Conservation (phyloP, 2,888 invertebrate genomes). For the Metallyticus violacea region DNA sequence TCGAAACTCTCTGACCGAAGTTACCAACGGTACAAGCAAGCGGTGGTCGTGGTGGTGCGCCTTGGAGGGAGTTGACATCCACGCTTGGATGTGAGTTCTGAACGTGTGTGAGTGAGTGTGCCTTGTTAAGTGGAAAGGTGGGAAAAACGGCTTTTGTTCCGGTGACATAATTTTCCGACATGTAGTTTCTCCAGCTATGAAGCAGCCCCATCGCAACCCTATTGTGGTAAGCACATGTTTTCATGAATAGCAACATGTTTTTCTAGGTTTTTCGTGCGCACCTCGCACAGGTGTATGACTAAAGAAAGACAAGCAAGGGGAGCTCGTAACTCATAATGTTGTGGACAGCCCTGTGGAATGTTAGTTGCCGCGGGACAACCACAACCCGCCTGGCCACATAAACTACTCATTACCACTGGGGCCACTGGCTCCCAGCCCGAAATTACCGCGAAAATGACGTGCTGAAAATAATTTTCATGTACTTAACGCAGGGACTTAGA, state of each 20-base stretch:
- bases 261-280: background rate
- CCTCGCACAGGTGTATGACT: background rate
- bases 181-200: background rate
- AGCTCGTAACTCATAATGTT: background rate
- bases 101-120: background rate
- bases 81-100: background rate
- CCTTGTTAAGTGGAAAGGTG: background rate
- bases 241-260: background rate
- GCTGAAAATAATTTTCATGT: background rate
- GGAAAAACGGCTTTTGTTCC: background rate
- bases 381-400: slow-evolving; percentile 18
- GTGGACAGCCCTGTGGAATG: slow-evolving; percentile 32
- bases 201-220: background rate
- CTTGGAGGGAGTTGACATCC: background rate
- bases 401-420: slow-evolving; percentile 2
- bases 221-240: background rate
- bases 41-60: background rate
- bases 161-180: background rate
- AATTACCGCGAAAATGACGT: background rate
- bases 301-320: background rate
- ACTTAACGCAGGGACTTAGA: no score
- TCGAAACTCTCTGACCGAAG: background rate
- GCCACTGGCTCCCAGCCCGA: background rate
- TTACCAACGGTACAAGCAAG: background rate
- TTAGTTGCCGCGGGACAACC: slow-evolving; percentile 25